Conservation (phyloP, 2,888 invertebrate species). For the Leptinotarsa haldemani region DNA sequence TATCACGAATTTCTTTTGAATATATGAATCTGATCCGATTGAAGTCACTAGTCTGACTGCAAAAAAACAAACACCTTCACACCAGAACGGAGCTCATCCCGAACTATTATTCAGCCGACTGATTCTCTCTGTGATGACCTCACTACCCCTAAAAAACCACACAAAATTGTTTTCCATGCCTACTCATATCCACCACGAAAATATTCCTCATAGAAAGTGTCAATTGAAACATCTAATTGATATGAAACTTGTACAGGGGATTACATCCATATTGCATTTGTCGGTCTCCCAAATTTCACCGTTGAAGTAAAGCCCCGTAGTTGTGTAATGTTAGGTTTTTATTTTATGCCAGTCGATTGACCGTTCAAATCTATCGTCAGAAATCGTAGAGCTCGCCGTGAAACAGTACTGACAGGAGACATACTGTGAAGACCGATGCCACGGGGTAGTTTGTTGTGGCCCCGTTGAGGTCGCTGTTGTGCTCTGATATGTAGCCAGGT, state of each 20-base stretch:
- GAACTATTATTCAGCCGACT: neutral
- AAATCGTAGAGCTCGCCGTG: slow-evolving; percentile 12
- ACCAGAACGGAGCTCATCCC: neutral
- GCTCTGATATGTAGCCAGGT: slow-evolving; percentile 69
- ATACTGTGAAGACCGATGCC: neutral
- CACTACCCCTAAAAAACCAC: neutral
- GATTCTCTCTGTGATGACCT: slow-evolving; percentile 3
- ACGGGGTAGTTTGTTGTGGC: neutral
- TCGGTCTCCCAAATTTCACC: neutral
- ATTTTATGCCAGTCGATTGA: neutral
- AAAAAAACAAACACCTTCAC: neutral
- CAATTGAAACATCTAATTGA: slow-evolving; percentile 37
- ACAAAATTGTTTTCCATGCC: slow-evolving; percentile 2
- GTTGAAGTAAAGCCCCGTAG: neutral
- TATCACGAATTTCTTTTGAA: too few species aligned
- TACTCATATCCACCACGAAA: neutral
- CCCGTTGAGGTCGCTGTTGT: slow-evolving; percentile 52
- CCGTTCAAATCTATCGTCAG: slow-evolving; percentile 13
- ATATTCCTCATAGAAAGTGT: slow-evolving; percentile 16
- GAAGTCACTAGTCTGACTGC: slow-evolving; percentile 4
- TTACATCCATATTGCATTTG: slow-evolving; percentile 6
- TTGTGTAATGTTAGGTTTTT: slow-evolving; percentile 3
- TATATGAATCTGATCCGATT: neutral
- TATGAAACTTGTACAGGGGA: slow-evolving; percentile 26
- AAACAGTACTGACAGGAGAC: neutral